These are phyloP conservation scores for Hycleus phaleratus DNA, from an alignment of 1,140 invertebrate genomes.

Conservation along the genomic window DNA sequence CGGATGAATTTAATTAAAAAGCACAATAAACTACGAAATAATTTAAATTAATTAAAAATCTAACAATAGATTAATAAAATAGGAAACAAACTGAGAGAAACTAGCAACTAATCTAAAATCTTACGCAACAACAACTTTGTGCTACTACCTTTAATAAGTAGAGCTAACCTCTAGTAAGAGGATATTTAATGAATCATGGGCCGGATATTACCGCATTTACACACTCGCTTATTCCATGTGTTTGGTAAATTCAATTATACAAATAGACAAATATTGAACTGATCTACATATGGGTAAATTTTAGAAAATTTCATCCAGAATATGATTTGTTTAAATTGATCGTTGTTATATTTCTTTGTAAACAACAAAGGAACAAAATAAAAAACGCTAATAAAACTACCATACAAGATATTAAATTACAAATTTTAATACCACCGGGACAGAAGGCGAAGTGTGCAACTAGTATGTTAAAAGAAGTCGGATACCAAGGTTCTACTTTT, in stretches of 20 bases:
- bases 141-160: conserved; percentile 17
- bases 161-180: conserved; percentile 3
- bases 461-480: conserved; percentile 14
- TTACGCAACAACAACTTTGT: conserved; percentile 14
- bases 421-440: conserved; percentile 18
- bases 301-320: conserved; percentile 9
- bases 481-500: conserved; percentile 7
- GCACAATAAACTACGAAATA: too few species aligned
- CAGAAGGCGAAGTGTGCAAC: conserved; percentile 14
- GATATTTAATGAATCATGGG: conserved; percentile 16
- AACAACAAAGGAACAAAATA: conserved; percentile 11
- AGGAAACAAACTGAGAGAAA: conserved; percentile 4
- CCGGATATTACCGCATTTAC: conserved; percentile 16
- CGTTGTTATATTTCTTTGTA: neutral
- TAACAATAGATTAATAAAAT: too few species aligned
- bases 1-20: conserved; percentile 9
- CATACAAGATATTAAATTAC: conserved; percentile 18
- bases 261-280: conserved; percentile 1
- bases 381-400: conserved; percentile 17
- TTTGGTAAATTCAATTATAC: too few species aligned
- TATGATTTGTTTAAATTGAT: conserved; percentile 11
- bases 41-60: too few species aligned
- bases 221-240: neutral
- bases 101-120: conserved; percentile 12
- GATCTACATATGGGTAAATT: neutral